Conservation (phyloP, 2,888 invertebrate genomes). For the Brachypterus glaber region DNA sequence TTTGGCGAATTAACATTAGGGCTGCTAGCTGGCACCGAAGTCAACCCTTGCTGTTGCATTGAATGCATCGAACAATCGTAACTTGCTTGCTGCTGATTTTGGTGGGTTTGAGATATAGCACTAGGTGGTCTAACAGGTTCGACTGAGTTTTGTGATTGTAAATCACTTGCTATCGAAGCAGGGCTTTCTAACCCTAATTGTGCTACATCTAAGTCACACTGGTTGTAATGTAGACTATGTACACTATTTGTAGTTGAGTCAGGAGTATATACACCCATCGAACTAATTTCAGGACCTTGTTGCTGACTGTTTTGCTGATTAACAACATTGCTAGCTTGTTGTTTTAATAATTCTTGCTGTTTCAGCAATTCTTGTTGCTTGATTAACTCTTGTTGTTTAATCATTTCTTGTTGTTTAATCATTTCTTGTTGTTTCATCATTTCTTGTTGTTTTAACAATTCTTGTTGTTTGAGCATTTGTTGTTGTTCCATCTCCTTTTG, state of each 20-base stretch:
- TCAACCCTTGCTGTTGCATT: slow-evolving; percentile 40
- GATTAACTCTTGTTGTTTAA: slow-evolving; percentile 20
- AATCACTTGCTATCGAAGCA: slow-evolving; percentile 76
- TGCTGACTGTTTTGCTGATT: neutral
- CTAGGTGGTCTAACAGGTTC: slow-evolving; percentile 52
- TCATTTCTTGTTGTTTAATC: slow-evolving; percentile 9
- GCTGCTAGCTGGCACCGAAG: slow-evolving; percentile 42
- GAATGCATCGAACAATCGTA: slow-evolving; percentile 69
- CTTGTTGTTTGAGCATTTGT: slow-evolving; percentile 18
- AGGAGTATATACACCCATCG: slow-evolving; percentile 78
- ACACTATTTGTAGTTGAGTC: slow-evolving; percentile 77
- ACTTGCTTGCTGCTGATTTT: slow-evolving; percentile 37
- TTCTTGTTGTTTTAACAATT: slow-evolving; percentile 13
- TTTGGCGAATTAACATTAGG: slow-evolving; percentile 32
- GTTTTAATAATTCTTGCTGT: slow-evolving; percentile 37
- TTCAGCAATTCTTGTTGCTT: slow-evolving; percentile 36
- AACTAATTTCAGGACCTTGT: slow-evolving; percentile 43
- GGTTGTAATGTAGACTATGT: slow-evolving; percentile 63
- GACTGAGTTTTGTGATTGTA: slow-evolving; percentile 64
- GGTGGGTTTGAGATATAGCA: slow-evolving; percentile 42
- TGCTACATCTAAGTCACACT: slow-evolving; percentile 75
- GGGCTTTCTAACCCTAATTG: slow-evolving; percentile 82
- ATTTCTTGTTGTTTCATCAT: slow-evolving; percentile 14
- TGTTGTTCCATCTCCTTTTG: slow-evolving; percentile 17
- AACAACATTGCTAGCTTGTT: too few relatives aligned